Percentiles rank a stretch among this genome's conserved stretches.
phyloP scores from a whole-genome alignment of 2,888 invertebrate species.

The Drepanosiphum platanoidis region DNA sequence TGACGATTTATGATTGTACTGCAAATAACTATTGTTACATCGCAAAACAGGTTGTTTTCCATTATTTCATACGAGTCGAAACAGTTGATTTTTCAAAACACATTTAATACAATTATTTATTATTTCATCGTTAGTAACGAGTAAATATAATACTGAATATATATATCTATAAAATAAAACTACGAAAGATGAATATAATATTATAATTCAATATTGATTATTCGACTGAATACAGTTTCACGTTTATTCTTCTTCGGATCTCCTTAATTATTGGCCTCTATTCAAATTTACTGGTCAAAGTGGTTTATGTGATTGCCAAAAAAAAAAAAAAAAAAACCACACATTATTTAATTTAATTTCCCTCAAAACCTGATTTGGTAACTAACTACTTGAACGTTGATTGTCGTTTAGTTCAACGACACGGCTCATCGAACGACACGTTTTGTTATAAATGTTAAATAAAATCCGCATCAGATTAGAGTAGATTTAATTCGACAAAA shows the following conservation, averaged over 20 bases:
- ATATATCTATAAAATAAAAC: neutral
- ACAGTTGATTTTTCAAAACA: neutral
- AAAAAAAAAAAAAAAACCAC: too few species aligned
- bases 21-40: neutral
- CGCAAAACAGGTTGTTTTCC: neutral
- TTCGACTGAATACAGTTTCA: neutral
- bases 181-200: neutral
- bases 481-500: neutral
- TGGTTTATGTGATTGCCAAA: conserved; percentile 10
- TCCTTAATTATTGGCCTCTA: neutral
- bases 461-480: neutral
- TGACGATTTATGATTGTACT: too few species aligned
- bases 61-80: neutral
- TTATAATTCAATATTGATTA: neutral
- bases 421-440: neutral
- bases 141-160: neutral
- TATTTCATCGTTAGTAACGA: neutral
- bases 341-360: conserved; percentile 9
- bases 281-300: conserved; percentile 16
- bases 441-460: neutral
- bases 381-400: neutral
- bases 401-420: conserved; percentile 4
- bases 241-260: neutral
- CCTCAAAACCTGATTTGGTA: neutral
- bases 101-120: neutral